phyloP scores from a whole-genome alignment of 2,888 invertebrate genomes.

The Leptopilina syphax region DNA sequence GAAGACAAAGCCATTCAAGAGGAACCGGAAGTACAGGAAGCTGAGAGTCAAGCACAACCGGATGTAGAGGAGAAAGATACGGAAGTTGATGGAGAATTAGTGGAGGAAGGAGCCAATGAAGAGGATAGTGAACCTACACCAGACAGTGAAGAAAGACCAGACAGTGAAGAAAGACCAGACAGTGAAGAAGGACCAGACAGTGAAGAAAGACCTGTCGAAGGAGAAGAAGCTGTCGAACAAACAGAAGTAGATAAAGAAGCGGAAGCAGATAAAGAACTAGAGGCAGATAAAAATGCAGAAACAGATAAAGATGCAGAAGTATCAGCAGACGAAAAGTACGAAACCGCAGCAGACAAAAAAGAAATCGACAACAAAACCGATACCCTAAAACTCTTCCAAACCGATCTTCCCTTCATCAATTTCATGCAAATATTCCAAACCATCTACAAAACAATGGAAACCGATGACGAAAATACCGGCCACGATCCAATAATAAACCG shows the following conservation, averaged over 20 bases:
- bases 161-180: constrained; percentile 41
- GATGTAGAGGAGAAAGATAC: constrained; percentile 17
- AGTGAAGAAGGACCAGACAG: constrained; percentile 42
- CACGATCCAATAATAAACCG: constrained; percentile 58
- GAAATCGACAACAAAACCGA: constrained; percentile 4
- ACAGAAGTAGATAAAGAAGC: constrained; percentile 48
- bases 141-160: constrained; percentile 29
- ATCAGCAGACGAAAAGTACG: no score
- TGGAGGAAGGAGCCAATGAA: constrained; percentile 50
- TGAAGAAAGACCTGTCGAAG: constrained; percentile 35
- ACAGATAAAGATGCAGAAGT: background rate
- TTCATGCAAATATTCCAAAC: constrained; percentile 65
- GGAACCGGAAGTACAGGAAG: constrained; percentile 51
- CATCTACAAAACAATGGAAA: constrained; percentile 62
- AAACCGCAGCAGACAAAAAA: background rate
- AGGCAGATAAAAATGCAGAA: constrained; percentile 7
- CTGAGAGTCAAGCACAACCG: constrained; percentile 48
- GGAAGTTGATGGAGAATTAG: constrained; percentile 52
- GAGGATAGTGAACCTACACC: constrained; percentile 44
- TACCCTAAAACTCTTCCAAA: constrained; percentile 48
- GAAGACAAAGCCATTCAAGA: constrained; percentile 39
- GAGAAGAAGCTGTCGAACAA: constrained; percentile 54
- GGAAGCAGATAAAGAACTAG: constrained; percentile 18
- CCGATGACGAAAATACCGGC: constrained; percentile 56
- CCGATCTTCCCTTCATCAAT: constrained; percentile 66